Evolutionary conservation across 2,113 vertebrate genomes (phyloP), one percentile per base, ranked within the genome.

Genomic region (Ia io): DNA sequence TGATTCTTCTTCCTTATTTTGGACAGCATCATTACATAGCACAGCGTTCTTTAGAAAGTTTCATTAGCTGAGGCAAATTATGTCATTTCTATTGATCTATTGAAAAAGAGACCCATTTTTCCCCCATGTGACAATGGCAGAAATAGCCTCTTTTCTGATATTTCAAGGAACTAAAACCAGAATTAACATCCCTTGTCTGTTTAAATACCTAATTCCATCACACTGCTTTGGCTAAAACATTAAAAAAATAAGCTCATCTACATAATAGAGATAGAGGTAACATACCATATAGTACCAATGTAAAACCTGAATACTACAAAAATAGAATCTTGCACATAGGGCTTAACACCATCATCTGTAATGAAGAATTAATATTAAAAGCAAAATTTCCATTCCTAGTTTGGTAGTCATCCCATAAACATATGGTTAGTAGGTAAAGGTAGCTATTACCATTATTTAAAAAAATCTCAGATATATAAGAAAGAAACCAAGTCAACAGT

Each of bases 1-100:
- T 56, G 9, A 77, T 85, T 94, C 17, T 87, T 87, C 37, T 88
- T 94, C 35, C 70, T 92, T 92, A 92, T 76, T 96, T 85, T 73
- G 59, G 63, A 71, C 49, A 63, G 70, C 42, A 80, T 74, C 22
- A 89, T 88, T 87, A 96, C 13, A 91, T 2, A 61, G 14, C 17
- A 82, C 3, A 28, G 4, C 12, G 78, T 70, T 96, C 70, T 65
- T 84, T 51, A 85, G 56, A 35, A 77, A 69, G 7, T 77, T 84
- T 91, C 73, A 91, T 91, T 95, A 85, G 71, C 67, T 61, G 30
- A 88, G 22, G 47, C 7, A 91, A 82, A 88, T 90, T 76, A 65
- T 63, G 25, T 13, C 37, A 85, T 82, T 94, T 92, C 67, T 92
- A 90, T 80, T 49, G 44, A 94, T 70, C 28, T 90, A 76, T n/a